A percentile compares a stretch with the other conserved stretches of the same genome.
Conservation (phyloP, 2,888 invertebrate species). For the Cantharis rustica region DNA sequence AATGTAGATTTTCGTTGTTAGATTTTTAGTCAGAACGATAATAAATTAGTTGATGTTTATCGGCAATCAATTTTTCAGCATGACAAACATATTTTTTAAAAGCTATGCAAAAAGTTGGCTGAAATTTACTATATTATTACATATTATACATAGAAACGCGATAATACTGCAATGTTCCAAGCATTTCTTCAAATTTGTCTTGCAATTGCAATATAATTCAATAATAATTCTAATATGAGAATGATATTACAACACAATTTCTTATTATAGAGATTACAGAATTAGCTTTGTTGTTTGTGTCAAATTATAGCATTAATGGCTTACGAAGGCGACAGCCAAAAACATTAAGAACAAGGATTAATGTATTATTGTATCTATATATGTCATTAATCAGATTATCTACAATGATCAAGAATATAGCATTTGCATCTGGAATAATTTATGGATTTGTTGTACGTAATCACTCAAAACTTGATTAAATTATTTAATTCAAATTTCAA, state of each 20-base stretch:
- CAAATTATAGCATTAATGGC: background rate
- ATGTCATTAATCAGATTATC: background rate
- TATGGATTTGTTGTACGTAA: background rate
- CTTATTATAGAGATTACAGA: background rate
- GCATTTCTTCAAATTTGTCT: background rate
- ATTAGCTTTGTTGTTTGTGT: background rate
- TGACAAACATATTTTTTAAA: background rate
- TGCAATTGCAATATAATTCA: background rate
- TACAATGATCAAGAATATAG: background rate
- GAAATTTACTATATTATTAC: background rate
- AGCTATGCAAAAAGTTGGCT: background rate
- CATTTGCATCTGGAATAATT: background rate
- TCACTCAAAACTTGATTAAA: background rate
- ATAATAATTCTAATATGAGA: background rate
- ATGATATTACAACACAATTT: background rate
- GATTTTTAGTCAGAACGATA: background rate
- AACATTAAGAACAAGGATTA: background rate
- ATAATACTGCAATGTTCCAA: background rate
- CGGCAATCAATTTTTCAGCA: background rate
- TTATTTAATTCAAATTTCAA: background rate
- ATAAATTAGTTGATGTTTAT: background rate
- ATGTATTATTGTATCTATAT: background rate
- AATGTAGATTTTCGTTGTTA: background rate
- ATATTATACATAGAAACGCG: background rate
- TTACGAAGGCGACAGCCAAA: background rate